These are phyloP conservation scores for Siderastrea siderea DNA, from an alignment of 92 coral and sea anemone species.

Conservation along the genomic window DNA sequence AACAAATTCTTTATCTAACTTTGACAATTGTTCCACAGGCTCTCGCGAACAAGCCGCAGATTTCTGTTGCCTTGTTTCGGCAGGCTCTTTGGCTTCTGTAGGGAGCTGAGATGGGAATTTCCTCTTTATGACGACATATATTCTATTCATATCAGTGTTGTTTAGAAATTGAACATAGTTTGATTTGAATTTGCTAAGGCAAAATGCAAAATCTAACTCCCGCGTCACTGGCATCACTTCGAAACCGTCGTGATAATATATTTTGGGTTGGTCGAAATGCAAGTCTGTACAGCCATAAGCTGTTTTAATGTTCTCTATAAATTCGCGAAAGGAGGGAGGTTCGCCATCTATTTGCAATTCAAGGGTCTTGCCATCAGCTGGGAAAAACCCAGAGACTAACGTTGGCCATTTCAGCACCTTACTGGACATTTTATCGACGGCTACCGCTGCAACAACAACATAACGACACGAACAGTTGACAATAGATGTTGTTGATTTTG, in stretches of 20 bases:
- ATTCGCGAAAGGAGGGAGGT: neutral
- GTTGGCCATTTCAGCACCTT: conserved; percentile 1
- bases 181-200: neutral
- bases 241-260: conserved; percentile 20
- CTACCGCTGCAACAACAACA: conserved; percentile 1
- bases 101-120: neutral
- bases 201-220: neutral
- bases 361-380: neutral
- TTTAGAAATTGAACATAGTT: conserved; percentile 1
- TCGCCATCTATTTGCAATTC: neutral
- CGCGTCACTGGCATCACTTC: conserved; percentile 17
- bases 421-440: neutral
- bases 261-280: neutral
- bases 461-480: too few species aligned
- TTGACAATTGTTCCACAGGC: neutral
- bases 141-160: conserved; percentile 1
- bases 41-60: neutral
- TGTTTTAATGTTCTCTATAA: neutral
- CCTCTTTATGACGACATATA: neutral
- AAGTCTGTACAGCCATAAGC: neutral
- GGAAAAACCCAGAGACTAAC: neutral
- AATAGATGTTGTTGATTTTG: too few species aligned
- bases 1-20: neutral
- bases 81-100: neutral
- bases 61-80: neutral